Evolutionary conservation across 2,797 vertebrate species (phyloP).

Genomic region (Aselliscus stoliczkanus): DNA sequence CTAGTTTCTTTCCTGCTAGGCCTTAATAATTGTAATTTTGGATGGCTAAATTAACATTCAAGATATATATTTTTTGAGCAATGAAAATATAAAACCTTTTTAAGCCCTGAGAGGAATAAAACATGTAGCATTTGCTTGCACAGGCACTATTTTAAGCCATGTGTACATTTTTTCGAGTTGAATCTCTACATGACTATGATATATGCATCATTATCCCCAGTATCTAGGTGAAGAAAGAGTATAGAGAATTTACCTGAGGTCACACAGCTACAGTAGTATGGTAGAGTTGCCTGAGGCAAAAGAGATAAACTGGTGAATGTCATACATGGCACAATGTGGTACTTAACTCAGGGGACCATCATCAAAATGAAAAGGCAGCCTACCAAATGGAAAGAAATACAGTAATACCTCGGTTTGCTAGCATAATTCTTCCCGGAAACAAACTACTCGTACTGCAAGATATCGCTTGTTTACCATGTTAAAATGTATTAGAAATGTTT

Average conservation of each 20-base stretch:
- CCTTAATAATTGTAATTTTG: neutral
- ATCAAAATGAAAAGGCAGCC: neutral
- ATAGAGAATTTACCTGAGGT: neutral
- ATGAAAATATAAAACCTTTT: neutral
- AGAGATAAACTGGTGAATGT: neutral
- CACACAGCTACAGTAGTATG: neutral
- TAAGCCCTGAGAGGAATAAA: neutral
- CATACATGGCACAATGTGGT: neutral
- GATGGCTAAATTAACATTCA: neutral
- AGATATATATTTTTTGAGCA: neutral
- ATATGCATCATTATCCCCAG: neutral
- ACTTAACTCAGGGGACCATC: neutral
- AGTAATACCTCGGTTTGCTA: too few relatives aligned
- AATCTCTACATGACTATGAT: neutral
- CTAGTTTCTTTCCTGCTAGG: neutral
- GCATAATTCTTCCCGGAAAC: too few relatives aligned
- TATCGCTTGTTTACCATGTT: too few relatives aligned
- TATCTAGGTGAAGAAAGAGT: neutral
- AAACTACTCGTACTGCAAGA: too few relatives aligned
- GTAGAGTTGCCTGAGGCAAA: neutral
- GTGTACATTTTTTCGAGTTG: neutral
- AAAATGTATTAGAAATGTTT: too few relatives aligned
- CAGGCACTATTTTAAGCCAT: neutral
- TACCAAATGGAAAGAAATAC: neutral
- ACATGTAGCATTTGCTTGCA: neutral